Base-by-base conservation (phyloP, 2,113 vertebrate genomes). In the Misgurnus anguillicaudatus region DNA sequence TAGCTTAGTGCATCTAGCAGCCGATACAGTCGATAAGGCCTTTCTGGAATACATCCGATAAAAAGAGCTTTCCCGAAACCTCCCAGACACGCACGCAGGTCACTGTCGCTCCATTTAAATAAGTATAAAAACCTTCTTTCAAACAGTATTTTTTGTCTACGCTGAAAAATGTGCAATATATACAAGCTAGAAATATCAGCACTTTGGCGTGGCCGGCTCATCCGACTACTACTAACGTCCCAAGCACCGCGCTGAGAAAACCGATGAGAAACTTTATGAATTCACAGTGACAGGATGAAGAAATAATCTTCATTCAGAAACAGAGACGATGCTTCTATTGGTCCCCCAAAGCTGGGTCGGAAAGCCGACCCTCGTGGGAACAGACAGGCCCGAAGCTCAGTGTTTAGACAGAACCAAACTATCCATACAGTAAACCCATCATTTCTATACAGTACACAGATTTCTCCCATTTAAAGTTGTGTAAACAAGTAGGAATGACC, bases 111-210 rank as follows among this genome's bases (percentile, higher is more conserved):
- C 31, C 31, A 63, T 69, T 87, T 83, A 82, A 85, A 87, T 82
- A 75, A 86, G 82, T 89, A 86, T 79, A 81, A 76, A 75, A 76
- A 38, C 60, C 21, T 39, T 39, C 9, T 24, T 63, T 75, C 24
- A 5, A 75, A 39, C 47, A 73, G 81, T 84, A 81, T 68, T 48
- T 24, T 39, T n/a, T 72, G 38, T 31, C 71, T 80, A 24, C 68
- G 74, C 82, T 74, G 7, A 83, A 64, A 61, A 61, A 75, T 64
- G 84, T 89, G 88, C 83, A 79, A 69, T 78, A 88, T 86, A 69
- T 90, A 87, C 85, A 90, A 86, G 87, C 83, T 84, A 85, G 66
- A 83, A 79, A 83, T 21, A 38, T 65, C 64, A 83, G 85, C 77
- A 80, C 83, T 84, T 87, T 80, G 83, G 83, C 83, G 80, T 76